Conservation (phyloP, 2,113 vertebrate genomes). For the Neolamprologus cancellatus region DNA sequence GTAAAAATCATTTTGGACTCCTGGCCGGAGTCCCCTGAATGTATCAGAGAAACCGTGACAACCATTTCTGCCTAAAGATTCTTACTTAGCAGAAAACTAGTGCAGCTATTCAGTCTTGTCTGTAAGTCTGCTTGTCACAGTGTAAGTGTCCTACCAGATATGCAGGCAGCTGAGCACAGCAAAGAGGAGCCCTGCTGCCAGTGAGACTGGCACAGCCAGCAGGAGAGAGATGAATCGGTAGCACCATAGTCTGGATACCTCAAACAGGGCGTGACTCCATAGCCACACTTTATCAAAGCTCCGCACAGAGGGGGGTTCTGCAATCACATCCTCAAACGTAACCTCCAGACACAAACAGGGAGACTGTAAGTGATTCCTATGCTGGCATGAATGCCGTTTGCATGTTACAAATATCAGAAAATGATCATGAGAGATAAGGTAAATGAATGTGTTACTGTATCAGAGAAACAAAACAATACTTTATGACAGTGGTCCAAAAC, state of each 20-base stretch:
- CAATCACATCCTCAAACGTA: slow-evolving; percentile 64
- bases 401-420: background rate
- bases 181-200: slow-evolving; percentile 50
- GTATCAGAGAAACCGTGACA: background rate
- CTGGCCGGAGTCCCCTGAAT: background rate
- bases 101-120: background rate
- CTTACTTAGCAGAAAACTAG: background rate
- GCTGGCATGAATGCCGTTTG: background rate
- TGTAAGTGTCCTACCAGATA: slow-evolving; percentile 47
- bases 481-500: background rate
- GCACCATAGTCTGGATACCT: slow-evolving; percentile 54
- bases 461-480: background rate
- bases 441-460: background rate
- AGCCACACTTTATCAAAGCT: slow-evolving; percentile 64
- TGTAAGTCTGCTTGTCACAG: background rate
- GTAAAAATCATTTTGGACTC: background rate
- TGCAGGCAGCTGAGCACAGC: slow-evolving; percentile 59
- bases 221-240: slow-evolving; percentile 52
- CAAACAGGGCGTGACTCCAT: slow-evolving; percentile 58
- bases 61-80: background rate
- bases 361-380: background rate
- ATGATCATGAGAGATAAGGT: background rate
- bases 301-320: slow-evolving; percentile 49
- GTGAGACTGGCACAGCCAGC: slow-evolving; percentile 53
- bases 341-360: slow-evolving; percentile 35